Base-by-base conservation (phyloP, 2,797 vertebrate species). In the Pseudopleuronectes americanus region DNA sequence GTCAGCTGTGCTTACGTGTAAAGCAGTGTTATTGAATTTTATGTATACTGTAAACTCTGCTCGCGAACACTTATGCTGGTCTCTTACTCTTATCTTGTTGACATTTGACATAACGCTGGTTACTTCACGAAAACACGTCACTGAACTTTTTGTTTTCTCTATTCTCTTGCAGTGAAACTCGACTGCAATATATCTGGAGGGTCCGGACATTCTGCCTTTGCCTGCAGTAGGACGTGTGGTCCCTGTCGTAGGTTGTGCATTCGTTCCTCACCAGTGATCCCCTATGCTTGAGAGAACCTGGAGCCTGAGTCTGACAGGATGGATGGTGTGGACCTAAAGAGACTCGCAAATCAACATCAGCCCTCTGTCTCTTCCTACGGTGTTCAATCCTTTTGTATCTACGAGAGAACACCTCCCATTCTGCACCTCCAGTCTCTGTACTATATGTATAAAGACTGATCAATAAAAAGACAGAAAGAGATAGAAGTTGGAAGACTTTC, bases 301-400 rank as follows among this genome's bases (percentile, higher is more conserved):
- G 71, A 65, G 58, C 47, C 75, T 54, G 83, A 83, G 84, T 85
- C 72, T 73, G 82, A 79, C 87, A 95, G 91, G 66, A 95, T 95
- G 94, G 94, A 91, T 93, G 89, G 68, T 85, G 84, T 86, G 85
- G 84, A 91, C 81, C 77, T 93, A 78, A 92, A 85, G 76, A 85
- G 78, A 88, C 84, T 87, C 76, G 81, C 77, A 60, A 87, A 67
- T 92, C 79, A 79, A 68, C 73, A 76, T 89, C 90, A 80, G 52
- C 79, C 56, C 72, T 80, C 83, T 82, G 63, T 76, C 26, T 81
- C 83, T 69, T 87, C 79, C 84, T 84, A 86, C 69, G 66, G 88
- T 91, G 87, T 89, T 90, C 83, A 84, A 6, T 87, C 74, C 70
- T 90, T 87, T 76, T 87, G 74, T 16, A 63, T 83, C 86, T 85